Percentiles rank a stretch among this genome's conserved stretches.
Evolutionary conservation across 2,113 vertebrate species (phyloP).

Genomic region (Chaetops frenatus): DNA sequence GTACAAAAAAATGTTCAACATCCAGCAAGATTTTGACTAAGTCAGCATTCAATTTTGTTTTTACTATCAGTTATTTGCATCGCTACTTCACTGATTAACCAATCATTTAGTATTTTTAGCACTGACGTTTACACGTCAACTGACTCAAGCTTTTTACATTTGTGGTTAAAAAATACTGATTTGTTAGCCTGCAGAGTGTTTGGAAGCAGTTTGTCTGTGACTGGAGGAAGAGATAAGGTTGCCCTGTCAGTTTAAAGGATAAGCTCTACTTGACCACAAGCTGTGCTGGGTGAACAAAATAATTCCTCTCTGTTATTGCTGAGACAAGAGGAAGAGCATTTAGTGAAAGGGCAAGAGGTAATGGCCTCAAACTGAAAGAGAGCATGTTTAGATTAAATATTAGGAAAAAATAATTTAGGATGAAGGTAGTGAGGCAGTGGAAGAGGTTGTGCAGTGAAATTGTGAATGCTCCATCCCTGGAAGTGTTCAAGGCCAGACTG

Average conservation of each 20-base stretch:
- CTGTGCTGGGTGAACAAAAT: neutral
- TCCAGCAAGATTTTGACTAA: neutral
- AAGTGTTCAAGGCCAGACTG: neutral
- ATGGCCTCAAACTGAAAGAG: neutral
- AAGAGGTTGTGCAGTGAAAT: neutral
- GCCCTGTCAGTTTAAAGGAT: neutral
- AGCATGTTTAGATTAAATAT: neutral
- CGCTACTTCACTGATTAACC: neutral
- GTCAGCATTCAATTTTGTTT: neutral
- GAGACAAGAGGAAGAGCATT: neutral
- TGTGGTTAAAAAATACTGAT: neutral
- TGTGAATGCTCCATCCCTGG: too few relatives aligned
- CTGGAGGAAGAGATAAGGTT: neutral
- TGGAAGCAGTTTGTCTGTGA: neutral
- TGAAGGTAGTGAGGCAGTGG: neutral
- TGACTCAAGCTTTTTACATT: neutral
- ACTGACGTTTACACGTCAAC: fast-evolving
- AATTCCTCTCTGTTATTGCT: neutral
- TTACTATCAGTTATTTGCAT: neutral
- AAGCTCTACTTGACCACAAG: neutral
- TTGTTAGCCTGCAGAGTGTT: neutral
- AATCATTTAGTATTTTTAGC: neutral
- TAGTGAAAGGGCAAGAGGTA: neutral
- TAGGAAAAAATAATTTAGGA: neutral
- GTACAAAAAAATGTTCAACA: neutral